phyloP scores from a whole-genome alignment of 2,888 invertebrate genomes.

The Siphonodentalium dalli region DNA sequence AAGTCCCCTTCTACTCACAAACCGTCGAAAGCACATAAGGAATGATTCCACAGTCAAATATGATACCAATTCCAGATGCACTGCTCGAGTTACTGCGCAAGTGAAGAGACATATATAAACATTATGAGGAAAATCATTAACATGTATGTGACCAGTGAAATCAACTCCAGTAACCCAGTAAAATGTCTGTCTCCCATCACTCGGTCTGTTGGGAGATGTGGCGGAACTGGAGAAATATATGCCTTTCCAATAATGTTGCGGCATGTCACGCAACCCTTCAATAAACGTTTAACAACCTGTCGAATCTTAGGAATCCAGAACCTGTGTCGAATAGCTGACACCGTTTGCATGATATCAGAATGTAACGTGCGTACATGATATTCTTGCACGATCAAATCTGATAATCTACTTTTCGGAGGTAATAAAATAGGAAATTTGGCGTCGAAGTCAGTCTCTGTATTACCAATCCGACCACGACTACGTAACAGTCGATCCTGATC shows the following conservation, averaged over 20 bases:
- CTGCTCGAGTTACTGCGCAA: neutral
- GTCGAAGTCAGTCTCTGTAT: too few species aligned
- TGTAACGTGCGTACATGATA: too few species aligned
- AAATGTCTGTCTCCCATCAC: slow-evolving; percentile 14
- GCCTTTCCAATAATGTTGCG: slow-evolving; percentile 13
- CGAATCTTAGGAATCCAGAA: slow-evolving; percentile 12
- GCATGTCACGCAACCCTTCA: slow-evolving; percentile 23
- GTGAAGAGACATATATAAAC: slow-evolving; percentile 6
- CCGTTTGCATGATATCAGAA: too few species aligned
- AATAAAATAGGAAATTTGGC: too few species aligned
- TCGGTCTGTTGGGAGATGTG: slow-evolving; percentile 17
- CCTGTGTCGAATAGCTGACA: too few species aligned
- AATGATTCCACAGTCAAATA: slow-evolving; percentile 2
- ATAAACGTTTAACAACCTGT: slow-evolving; percentile 8
- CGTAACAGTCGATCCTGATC: too few species aligned
- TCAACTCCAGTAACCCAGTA: too few species aligned
- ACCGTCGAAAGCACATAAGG: slow-evolving; percentile 5
- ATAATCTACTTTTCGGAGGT: too few species aligned
- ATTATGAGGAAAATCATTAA: neutral
- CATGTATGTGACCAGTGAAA: slow-evolving; percentile 1
- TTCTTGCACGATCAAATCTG: too few species aligned
- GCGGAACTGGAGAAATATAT: slow-evolving; percentile 10
- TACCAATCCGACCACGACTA: too few species aligned
- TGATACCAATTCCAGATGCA: slow-evolving; percentile 5
- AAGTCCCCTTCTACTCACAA: neutral